Conservation (phyloP, 2,888 invertebrate species). For the Dione vanillae region DNA sequence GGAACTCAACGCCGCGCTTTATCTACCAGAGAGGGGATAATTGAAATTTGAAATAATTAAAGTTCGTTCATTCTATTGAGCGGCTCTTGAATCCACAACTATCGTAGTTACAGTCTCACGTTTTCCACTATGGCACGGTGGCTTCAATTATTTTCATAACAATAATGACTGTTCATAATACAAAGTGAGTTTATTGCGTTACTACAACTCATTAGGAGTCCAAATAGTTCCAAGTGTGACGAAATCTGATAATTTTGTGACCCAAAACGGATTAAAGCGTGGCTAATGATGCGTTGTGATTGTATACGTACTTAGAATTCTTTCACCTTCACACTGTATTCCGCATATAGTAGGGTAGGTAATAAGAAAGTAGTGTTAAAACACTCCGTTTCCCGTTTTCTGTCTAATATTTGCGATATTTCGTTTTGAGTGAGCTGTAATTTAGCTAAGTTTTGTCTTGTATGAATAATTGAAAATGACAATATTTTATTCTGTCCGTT, state of each 20-base stretch:
- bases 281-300: constrained; percentile 54
- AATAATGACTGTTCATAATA: constrained; percentile 69
- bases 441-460: no score
- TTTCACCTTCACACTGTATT: not conserved
- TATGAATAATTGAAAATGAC: no score
- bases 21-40: no score
- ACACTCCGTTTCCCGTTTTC: no score
- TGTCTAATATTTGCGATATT: no score
- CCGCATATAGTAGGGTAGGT: no score
- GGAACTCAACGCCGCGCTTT: no score
- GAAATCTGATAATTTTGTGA: constrained; percentile 75
- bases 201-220: constrained; percentile 73
- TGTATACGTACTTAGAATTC: constrained; percentile 23
- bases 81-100: not conserved
- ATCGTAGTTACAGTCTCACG: no score
- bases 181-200: constrained; percentile 73
- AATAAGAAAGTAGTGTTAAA: no score
- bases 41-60: no score
- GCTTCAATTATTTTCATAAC: constrained; percentile 69
- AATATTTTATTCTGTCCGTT: no score
- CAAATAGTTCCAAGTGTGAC: constrained; percentile 72
- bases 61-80: not conserved
- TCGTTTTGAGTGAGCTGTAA: no score
- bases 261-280: constrained; percentile 64
- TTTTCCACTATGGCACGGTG: not conserved